Evolutionary conservation across 2,113 vertebrate genomes (phyloP).

Genomic region (Perca flavescens): DNA sequence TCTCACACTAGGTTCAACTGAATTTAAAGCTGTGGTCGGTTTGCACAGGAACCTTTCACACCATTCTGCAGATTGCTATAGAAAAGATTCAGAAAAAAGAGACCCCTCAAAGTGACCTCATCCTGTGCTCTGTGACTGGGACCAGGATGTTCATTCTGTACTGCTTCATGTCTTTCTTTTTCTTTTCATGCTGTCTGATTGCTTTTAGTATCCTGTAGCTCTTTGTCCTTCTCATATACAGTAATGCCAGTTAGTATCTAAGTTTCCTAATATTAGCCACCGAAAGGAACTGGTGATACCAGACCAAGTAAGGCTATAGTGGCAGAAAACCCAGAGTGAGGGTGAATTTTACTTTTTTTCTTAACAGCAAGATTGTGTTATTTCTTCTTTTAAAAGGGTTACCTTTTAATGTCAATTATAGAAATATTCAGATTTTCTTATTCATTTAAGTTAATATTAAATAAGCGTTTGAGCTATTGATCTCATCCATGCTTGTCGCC

Average conservation of each 20-base stretch:
- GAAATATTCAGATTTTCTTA: not conserved
- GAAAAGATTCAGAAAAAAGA: conserved; percentile 7
- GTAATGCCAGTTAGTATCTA: not conserved
- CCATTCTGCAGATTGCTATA: not conserved
- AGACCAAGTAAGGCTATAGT: not conserved
- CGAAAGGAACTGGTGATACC: not conserved
- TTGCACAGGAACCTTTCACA: not conserved
- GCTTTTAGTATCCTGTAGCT: not conserved
- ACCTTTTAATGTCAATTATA: not conserved
- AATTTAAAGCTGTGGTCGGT: not conserved
- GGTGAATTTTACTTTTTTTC: not conserved
- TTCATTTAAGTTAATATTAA: not conserved
- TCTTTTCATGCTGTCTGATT: not conserved
- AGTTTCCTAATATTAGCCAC: not conserved
- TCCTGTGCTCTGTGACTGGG: not conserved
- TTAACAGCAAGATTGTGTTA: too few species aligned
- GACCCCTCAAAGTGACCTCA: not conserved
- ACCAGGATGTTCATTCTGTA: not conserved
- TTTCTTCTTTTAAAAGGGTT: not conserved
- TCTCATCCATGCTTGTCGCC: not conserved
- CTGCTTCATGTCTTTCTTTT: conserved; percentile 2
- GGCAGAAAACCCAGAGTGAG: not conserved
- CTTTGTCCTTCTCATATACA: not conserved
- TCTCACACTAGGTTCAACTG: not conserved
- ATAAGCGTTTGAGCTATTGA: too few species aligned